Base-by-base conservation (phyloP, 2,797 vertebrate genomes). In the Vipera ursinii region DNA sequence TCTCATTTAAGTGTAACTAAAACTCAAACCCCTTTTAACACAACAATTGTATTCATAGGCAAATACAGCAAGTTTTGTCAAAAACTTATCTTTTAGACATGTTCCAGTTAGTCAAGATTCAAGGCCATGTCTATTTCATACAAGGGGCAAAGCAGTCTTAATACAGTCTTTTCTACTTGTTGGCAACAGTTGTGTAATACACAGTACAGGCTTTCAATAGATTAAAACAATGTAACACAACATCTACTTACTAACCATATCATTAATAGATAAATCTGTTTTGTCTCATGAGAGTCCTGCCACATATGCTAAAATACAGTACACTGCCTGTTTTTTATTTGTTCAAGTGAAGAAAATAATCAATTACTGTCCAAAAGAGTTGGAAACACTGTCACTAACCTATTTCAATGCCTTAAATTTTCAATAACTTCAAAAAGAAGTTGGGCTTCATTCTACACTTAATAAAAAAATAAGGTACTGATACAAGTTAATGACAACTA, bases 11-110 rank as follows among this genome's bases (percentile, higher is more conserved):
- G 12, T 90, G 56, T 48, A 92, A 82, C 7, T 90, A 24, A 82
- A 90, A 22, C 89, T 65, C 28, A 89, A 78, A 4, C 32, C 38
- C 88, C 53, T 85, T 69, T 93, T 91, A 90, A 93, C 93, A 26
- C 32, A 6, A 82, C 82, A 93, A 61, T 94, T 95, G 94, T 91
- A 92, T 94, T 93, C 90, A 57, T 24, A 91, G 61, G 86, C 89
- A 89, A 87, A 94, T 86, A 65, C 90, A 51, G 78, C 91, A 89
- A 92, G 28, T 20, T 56, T 60, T 32, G 1, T 87, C 44, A 65
- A 0, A 0, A 26, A 89, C 92, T 26, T 89, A 92, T 92, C 92
- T 92, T 94, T 94, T 28, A 92, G 53, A 89, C n/a, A 51, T 73
- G 87, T 78, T 95, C 89, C 87, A 92, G 94, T 93, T 38, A 56